These are phyloP conservation scores for Eilema depressum DNA, from an alignment of 2,888 invertebrate species.

Conservation along the genomic window DNA sequence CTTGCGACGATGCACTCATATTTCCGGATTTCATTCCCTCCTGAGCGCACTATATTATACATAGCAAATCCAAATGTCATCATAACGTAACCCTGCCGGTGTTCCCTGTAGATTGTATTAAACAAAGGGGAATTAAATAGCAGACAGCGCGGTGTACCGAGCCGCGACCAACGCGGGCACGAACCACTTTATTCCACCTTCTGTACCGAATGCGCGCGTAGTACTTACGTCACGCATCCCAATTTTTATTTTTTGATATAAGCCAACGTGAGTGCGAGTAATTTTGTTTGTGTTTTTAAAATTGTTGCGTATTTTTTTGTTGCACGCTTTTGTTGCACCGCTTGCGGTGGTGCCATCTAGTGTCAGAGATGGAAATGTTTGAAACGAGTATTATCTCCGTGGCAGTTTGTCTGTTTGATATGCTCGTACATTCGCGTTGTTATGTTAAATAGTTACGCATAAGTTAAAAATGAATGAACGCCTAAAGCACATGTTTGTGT, in stretches of 20 bases:
- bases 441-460: slow-evolving; percentile 25
- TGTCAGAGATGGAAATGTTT: slow-evolving; percentile 36
- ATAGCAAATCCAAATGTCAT: slow-evolving; percentile 70
- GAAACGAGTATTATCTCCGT: slow-evolving; percentile 36
- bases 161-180: slow-evolving; percentile 66
- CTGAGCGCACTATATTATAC: slow-evolving; percentile 65
- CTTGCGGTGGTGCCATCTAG: slow-evolving; percentile 40
- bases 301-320: slow-evolving; percentile 42
- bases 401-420: slow-evolving; percentile 36
- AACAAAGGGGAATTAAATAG: slow-evolving; percentile 78
- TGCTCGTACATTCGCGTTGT: slow-evolving; percentile 27
- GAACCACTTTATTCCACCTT: slow-evolving; percentile 67
- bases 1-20: slow-evolving; percentile 69
- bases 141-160: slow-evolving; percentile 72
- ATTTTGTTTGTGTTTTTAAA: slow-evolving; percentile 53
- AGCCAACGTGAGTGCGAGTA: slow-evolving; percentile 48
- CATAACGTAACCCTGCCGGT: slow-evolving; percentile 71
- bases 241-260: slow-evolving; percentile 55
- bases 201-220: slow-evolving; percentile 50
- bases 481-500: slow-evolving; percentile 14
- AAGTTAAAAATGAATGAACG: slow-evolving; percentile 30
- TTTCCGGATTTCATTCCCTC: slow-evolving; percentile 71
- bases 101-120: slow-evolving; percentile 76
- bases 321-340: slow-evolving; percentile 39
- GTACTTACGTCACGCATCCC: slow-evolving; percentile 56